Base-by-base conservation (phyloP, 2,797 vertebrate species). In the Atherinosoma microstoma region DNA sequence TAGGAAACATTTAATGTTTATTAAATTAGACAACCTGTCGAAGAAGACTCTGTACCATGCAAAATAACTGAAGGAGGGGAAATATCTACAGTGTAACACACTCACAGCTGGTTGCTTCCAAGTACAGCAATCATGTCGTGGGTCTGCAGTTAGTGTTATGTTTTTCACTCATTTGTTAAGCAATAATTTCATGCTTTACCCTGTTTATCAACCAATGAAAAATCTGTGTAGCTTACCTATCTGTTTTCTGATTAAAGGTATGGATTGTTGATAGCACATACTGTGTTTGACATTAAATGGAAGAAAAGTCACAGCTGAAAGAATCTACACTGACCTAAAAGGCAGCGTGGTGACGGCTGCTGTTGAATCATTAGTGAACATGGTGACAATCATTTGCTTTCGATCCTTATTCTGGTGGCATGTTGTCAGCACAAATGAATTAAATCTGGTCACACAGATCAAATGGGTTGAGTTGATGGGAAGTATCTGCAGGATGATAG, bases 321-420 rank as follows among this genome's bases (percentile, higher is more conserved):
- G 68, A 69, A 65, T 83, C 58, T 62, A 24, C 10, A 0, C 49
- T 77, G 89, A 90, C 77, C 73, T 16, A 79, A 78, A 78, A 80
- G 62, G 71, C 54, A 24, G n/a, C 22, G 27, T 30, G 47, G 38
- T 82, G 83, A 85, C 77, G 58, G 72, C 73, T 65, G 64, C 64
- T 71, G 70, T 83, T 78, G 83, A 91, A 92, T 93, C 62, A 80
- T 83, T 87, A 78, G 12, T 62, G 74, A 87, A 70, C 72, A 75
- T 49, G 36, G 45, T 88, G 51, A 87, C 82, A 90, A 73, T 84
- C 60, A 73, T 47, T 53, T 34, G 58, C 64, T 68, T 91, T 91
- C 60, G 27, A 42, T 77, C 34, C 15, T 51, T 35, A 1, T 67
- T 66, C 68, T 71, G 61, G 47, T 84, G 70, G 68, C 76, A 61